A percentile compares a stretch with the other conserved stretches of the same genome.
These are phyloP conservation scores for Neoseiulus cucumeris DNA, from an alignment of 1,140 invertebrate species.

Conservation along the genomic window DNA sequence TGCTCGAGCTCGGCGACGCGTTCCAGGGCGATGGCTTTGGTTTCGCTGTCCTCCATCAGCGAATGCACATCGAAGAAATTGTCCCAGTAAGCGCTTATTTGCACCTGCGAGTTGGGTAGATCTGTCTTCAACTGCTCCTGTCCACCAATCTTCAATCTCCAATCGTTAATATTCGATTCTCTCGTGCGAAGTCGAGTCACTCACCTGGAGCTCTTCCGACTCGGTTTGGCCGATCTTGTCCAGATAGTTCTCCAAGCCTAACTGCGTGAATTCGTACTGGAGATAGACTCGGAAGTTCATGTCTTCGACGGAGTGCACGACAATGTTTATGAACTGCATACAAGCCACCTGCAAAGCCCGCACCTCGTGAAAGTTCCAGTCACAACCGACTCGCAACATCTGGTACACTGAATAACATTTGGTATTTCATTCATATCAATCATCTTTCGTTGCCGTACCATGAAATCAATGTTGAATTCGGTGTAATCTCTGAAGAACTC, in stretches of 20 bases:
- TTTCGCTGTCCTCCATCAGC: constrained; percentile 93
- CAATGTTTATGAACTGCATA: constrained; percentile 98
- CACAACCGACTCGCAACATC: too few relatives aligned
- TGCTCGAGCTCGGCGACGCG: constrained; percentile 77
- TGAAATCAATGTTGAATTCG: constrained; percentile 94
- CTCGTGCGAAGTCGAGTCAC: too few relatives aligned
- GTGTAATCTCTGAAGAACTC: constrained; percentile 93
- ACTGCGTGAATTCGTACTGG: constrained; percentile 91
- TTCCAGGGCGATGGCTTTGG: constrained; percentile 78
- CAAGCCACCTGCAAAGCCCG: constrained; percentile 66
- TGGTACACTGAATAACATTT: too few relatives aligned
- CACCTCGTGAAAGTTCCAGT: too few relatives aligned
- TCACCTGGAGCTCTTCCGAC: constrained; percentile 70
- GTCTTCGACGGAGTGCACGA: constrained; percentile 96
- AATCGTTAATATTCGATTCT: too few relatives aligned
- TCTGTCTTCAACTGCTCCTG: too few relatives aligned
- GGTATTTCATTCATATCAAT: too few relatives aligned
- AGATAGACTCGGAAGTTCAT: constrained; percentile 97
- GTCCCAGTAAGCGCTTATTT: constrained; percentile 92
- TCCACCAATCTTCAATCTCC: too few relatives aligned
- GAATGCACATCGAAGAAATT: constrained; percentile 95
- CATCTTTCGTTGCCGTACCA: constrained; percentile 51
- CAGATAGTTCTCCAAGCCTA: constrained; percentile 85
- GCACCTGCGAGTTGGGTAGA: constrained; percentile 82
- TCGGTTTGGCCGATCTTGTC: constrained; percentile 77